phyloP scores from a whole-genome alignment of 2,888 invertebrate genomes.

The Tridacna gigas region DNA sequence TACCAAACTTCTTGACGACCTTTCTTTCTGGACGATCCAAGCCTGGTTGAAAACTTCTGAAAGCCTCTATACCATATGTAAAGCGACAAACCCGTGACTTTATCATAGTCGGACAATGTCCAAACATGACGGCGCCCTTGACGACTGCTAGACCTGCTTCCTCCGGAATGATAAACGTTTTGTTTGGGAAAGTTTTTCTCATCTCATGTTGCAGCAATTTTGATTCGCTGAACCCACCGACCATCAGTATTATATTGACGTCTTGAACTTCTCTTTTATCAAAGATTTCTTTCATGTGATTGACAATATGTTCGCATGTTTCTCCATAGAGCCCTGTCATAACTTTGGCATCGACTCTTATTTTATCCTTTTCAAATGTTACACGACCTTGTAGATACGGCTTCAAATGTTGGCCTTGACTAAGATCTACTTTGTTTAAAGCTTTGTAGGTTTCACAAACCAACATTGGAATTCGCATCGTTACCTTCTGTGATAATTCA shows the following conservation, averaged over 20 bases:
- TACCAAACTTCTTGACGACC: not conserved
- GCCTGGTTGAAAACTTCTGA: constrained; percentile 56
- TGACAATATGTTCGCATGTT: constrained; percentile 38
- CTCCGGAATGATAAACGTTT: constrained; percentile 46
- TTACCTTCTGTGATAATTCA: constrained; percentile 2
- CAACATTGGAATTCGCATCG: constrained; percentile 39
- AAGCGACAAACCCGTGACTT: constrained; percentile 57
- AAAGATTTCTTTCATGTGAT: constrained; percentile 33
- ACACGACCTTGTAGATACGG: constrained; percentile 29
- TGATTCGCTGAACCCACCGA: constrained; percentile 61
- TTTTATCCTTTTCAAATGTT: constrained; percentile 31
- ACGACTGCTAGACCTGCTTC: constrained; percentile 55
- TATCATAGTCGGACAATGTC: constrained; percentile 59
- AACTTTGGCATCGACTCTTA: constrained; percentile 47
- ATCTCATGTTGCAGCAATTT: constrained; percentile 44
- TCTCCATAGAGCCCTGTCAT: constrained; percentile 42
- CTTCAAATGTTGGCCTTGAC: not conserved
- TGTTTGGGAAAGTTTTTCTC: constrained; percentile 30
- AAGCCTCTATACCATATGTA: constrained; percentile 60
- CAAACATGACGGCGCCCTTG: constrained; percentile 64
- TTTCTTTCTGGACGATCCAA: constrained; percentile 54
- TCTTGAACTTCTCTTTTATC: constrained; percentile 3
- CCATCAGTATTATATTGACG: constrained; percentile 50
- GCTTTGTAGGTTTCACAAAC: constrained; percentile 28
- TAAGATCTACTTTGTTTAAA: constrained; percentile 8